phyloP scores from a whole-genome alignment of 2,888 invertebrate species.

The Saturnia pavonia region DNA sequence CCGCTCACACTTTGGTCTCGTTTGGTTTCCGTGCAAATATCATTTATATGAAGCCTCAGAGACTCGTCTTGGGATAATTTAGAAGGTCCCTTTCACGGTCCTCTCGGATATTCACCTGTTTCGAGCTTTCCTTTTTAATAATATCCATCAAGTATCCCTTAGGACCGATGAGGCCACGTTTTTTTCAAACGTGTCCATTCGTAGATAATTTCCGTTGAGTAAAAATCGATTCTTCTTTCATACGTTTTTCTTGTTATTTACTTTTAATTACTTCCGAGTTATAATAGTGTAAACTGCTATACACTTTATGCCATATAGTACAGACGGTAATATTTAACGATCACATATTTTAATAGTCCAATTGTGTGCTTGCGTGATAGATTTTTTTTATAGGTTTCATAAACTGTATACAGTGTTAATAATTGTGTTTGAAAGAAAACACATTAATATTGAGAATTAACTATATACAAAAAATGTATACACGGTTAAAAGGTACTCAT shows the following conservation, averaged over 20 bases:
- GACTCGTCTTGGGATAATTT: slow-evolving; percentile 32
- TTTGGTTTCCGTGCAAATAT: slow-evolving; percentile 16
- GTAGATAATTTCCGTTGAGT: background rate
- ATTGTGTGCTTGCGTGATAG: background rate
- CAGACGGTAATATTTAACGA: background rate
- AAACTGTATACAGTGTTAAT: too few relatives aligned
- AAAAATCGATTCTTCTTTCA: background rate
- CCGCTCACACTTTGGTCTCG: background rate
- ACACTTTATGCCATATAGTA: too few relatives aligned
- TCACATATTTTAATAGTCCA: background rate
- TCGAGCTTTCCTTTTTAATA: slow-evolving; percentile 11
- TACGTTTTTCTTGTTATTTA: background rate
- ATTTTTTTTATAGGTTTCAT: too few relatives aligned
- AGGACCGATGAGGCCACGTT: background rate
- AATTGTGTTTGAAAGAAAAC: too few relatives aligned
- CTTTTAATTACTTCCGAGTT: background rate
- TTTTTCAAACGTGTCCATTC: slow-evolving; percentile 3
- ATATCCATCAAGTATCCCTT: slow-evolving; percentile 6
- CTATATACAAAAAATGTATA: too few relatives aligned
- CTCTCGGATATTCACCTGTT: slow-evolving; percentile 23
- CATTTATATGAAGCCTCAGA: slow-evolving; percentile 18
- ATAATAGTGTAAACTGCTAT: background rate
- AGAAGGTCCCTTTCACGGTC: slow-evolving; percentile 22
- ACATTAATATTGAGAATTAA: too few relatives aligned
- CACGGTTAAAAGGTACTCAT: too few relatives aligned